A percentile compares a stretch with the other conserved stretches of the same genome.
These are phyloP conservation scores for Oceanites oceanicus DNA, from an alignment of 2,113 vertebrate genomes.

Conservation along the genomic window DNA sequence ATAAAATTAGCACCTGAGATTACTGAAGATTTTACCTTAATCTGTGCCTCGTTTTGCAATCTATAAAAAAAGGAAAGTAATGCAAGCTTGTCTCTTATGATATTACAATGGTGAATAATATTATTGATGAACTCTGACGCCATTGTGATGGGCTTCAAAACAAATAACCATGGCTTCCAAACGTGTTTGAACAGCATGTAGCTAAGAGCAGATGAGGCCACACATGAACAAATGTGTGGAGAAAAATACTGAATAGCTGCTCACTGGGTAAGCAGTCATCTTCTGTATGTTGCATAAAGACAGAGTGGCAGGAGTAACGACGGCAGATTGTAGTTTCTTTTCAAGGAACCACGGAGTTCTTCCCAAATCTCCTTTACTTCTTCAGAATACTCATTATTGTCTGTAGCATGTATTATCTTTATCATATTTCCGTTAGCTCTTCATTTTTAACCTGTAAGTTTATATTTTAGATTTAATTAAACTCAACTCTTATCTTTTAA, in stretches of 20 bases:
- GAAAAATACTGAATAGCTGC: slow-evolving; percentile 3
- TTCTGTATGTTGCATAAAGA: background rate
- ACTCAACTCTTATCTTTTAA: background rate
- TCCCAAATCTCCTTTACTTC: background rate
- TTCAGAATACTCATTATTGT: background rate
- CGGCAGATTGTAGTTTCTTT: background rate
- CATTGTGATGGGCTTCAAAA: slow-evolving; percentile 4
- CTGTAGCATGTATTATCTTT: background rate
- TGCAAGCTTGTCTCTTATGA: background rate
- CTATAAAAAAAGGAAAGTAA: background rate
- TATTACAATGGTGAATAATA: background rate
- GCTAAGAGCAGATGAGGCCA: slow-evolving; percentile 19
- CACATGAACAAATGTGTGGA: background rate
- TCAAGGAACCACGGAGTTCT: background rate
- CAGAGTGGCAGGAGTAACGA: background rate
- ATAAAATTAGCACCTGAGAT: slow-evolving; percentile 30
- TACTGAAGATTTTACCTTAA: background rate
- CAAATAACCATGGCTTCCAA: slow-evolving; percentile 25
- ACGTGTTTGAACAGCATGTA: background rate
- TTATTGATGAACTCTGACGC: background rate
- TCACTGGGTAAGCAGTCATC: background rate
- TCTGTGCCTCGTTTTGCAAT: background rate
- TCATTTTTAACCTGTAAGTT: background rate
- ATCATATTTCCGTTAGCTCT: background rate
- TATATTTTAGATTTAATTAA: background rate